These are phyloP conservation scores for Xestobium rufovillosum DNA, from an alignment of 2,888 invertebrate genomes.

Conservation along the genomic window DNA sequence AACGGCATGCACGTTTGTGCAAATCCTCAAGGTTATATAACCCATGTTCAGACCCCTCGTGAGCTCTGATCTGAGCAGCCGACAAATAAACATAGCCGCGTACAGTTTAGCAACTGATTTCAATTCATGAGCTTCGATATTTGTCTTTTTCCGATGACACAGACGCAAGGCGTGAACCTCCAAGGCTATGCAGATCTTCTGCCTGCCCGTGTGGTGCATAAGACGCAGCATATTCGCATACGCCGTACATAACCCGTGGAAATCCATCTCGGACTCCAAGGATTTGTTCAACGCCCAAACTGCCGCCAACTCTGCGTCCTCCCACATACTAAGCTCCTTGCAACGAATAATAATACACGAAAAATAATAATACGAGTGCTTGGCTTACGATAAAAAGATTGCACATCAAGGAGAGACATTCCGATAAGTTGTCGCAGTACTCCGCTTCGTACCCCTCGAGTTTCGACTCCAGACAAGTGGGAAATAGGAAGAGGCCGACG, in stretches of 20 bases:
- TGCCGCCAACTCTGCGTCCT: conserved; percentile 50
- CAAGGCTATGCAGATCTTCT: conserved; percentile 31
- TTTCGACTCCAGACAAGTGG: conserved; percentile 27
- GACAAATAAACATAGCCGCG: conserved; percentile 41
- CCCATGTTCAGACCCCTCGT: conserved; percentile 40
- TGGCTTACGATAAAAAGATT: conserved; percentile 39
- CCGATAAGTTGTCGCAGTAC: conserved; percentile 43
- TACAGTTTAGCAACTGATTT: conserved; percentile 43
- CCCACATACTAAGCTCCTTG: conserved; percentile 35
- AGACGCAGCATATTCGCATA: conserved; percentile 48
- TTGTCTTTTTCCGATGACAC: conserved; percentile 37
- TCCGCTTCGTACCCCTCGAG: conserved; percentile 37
- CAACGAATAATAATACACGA: conserved; percentile 12
- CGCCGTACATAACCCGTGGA: conserved; percentile 47
- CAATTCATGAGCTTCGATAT: conserved; percentile 43
- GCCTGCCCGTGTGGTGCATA: conserved; percentile 34
- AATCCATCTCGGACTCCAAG: conserved; percentile 46
- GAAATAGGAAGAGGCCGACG: conserved; percentile 34
- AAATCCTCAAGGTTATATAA: conserved; percentile 37
- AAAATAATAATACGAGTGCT: not conserved
- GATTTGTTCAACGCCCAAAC: conserved; percentile 51
- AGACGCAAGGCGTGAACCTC: conserved; percentile 42
- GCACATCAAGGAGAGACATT: conserved; percentile 42
- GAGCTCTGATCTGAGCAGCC: conserved; percentile 36
- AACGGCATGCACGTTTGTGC: conserved; percentile 35